Evolutionary conservation across 2,113 vertebrate genomes (phyloP).

Genomic region (Steatornis caripensis): DNA sequence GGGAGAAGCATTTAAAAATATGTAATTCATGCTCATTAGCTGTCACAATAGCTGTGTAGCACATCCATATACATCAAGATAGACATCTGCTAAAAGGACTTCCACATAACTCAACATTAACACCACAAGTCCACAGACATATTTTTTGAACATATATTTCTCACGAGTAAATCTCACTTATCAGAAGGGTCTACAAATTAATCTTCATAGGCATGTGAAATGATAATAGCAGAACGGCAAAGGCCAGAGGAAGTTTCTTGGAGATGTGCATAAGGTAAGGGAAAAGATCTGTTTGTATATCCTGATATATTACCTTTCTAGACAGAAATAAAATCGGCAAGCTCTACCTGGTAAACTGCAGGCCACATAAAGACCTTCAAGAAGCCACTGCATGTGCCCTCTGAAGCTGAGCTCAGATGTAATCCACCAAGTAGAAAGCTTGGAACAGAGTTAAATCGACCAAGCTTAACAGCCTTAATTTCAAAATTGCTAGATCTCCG

Average conservation of each 20-base stretch:
- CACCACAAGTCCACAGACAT: not conserved
- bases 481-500: not conserved
- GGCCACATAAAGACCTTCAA: not conserved
- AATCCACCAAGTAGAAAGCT: not conserved
- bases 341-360: not conserved
- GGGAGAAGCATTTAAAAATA: not conserved
- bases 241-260: not conserved
- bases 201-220: not conserved
- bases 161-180: not conserved
- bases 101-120: not conserved
- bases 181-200: not conserved
- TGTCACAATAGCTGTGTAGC: not conserved
- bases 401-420: not conserved
- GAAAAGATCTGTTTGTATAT: not conserved
- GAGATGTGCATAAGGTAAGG: not conserved
- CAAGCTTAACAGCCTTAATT: not conserved
- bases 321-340: not conserved
- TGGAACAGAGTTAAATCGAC: not conserved
- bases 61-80: not conserved
- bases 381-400: fast-evolving
- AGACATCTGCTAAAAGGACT: not conserved
- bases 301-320: not conserved
- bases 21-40: not conserved
- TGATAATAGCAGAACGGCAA: not conserved
- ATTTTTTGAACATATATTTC: not conserved